Evolutionary conservation across 1,140 invertebrate species (phyloP), one percentile per base, ranked within the genome.

Genomic region (Danaus melanippus): DNA sequence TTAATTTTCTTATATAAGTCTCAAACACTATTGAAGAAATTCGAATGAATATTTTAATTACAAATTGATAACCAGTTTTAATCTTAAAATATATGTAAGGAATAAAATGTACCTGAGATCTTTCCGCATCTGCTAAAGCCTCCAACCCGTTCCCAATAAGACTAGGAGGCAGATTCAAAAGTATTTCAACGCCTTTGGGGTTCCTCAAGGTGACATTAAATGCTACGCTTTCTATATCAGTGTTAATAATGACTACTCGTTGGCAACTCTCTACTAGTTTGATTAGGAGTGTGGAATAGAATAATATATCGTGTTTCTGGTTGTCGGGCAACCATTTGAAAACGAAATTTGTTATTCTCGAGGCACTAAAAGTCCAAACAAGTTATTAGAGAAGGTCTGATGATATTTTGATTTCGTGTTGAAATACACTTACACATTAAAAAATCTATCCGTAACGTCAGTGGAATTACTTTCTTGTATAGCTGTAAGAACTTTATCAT

Each of bases 121-220:
- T 73, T 52, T 87, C 78, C 11, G 79, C 67, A 69, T 87, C 76
- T 6, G 79, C 69, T 17, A 88, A 70, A 17, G 71, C 87, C 47
- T 87, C 84, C 32, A 87, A 77, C 0, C 77, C 76, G 51, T 81
- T 84, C 8, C 67, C 68, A 12, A 88, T 53, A 12, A 82, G 56
- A 10, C 62, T 8, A 0, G 74, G 57, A 6, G 77, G 75, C 9
- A 88, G 48, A 0, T 49, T 48, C 8, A 70, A 32, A 10, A 88
- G 56, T 12, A 79, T 52, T 55, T 77, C 66, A 10, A 87, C 59
- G 10, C 71, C 85, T 7, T 64, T 59, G 7, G 82, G 76, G 55
- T 88, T 71, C 53, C 78, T 64, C 64, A 69, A 40, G 50, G 77
- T 76, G 0, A 78, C 71, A 12, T 85, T 73, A 42, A 79, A 79